These are phyloP conservation scores for Ivindomyrus marchei DNA, from an alignment of 2,113 vertebrate genomes.

Conservation along the genomic window DNA sequence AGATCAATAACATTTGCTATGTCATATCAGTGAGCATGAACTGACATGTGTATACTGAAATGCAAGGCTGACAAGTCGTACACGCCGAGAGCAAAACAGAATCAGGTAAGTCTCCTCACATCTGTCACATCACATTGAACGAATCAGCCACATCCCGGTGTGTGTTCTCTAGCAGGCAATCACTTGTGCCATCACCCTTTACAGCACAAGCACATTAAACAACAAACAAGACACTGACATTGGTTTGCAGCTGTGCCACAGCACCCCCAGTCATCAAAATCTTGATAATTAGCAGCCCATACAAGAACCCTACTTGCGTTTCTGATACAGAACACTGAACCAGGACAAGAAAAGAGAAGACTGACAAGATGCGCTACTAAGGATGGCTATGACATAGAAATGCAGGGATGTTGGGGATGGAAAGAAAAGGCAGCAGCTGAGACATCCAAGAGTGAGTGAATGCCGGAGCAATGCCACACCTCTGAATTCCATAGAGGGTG, in stretches of 20 bases:
- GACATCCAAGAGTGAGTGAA: conserved; percentile 1
- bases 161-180: not conserved
- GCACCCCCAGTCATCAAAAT: not conserved
- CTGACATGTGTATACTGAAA: not conserved
- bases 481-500: conserved; percentile 30
- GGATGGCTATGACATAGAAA: not conserved
- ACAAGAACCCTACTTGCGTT: not conserved
- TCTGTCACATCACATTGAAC: not conserved
- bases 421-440: conserved; percentile 10
- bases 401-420: not conserved
- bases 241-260: not conserved
- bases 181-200: not conserved
- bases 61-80: not conserved
- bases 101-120: not conserved
- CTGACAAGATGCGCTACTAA: not conserved
- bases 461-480: conserved; percentile 29
- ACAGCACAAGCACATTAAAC: not conserved
- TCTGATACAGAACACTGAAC: conserved; percentile 8
- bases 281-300: not conserved
- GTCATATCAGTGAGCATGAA: conserved; percentile 25
- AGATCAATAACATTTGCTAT: conserved; percentile 37
- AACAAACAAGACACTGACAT: not conserved
- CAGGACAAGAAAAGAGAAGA: not conserved
- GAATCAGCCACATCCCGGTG: not conserved
- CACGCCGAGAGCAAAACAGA: not conserved